Base-by-base conservation (phyloP, 2,113 vertebrate genomes). In the Callipepla squamata region DNA sequence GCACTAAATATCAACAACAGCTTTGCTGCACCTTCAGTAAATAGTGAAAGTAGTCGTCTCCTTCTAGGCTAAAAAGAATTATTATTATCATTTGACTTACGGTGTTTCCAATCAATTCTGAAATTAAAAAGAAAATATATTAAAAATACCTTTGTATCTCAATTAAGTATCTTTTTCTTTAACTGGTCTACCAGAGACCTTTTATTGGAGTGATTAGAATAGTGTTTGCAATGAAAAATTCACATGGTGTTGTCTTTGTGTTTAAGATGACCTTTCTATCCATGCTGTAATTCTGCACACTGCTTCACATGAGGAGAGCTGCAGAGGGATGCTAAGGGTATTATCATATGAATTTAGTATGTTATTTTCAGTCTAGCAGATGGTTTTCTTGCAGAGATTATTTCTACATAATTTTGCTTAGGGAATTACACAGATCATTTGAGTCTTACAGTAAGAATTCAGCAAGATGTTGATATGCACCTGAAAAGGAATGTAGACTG, bases 331-430 rank as follows among this genome's bases (percentile, higher is more conserved):
- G 36, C 8, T 84, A 22, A 92, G 75, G 25, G 25, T 84, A 28
- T 67, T 83, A 50, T 36, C 0, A 0, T 63, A 32, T 45, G 36
- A 81, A 75, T 38, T 65, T 1, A 3, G 11, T 65, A 65, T 32
- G 11, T 8, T 59, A 3, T 68, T 19, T 85, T 85, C 51, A 77
- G 22, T 70, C 30, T 82, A 42, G 25, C 51, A 32, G 44, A 14
- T 42, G 11, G 4, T 68, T 91, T 84, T 48, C 48, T 57, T 75
- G 58, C 21, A 61, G 18, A 44, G 13, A 42, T 90, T 77, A 61
- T 80, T 88, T 90, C 83, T 77, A 40, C 22, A 36, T 45, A 66
- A 3, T 85, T 95, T 95, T 73, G 8, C n/a, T 57, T 48, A 53
- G 45, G 36, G 6, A 89, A 34, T 48, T 65, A 34, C 32, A 55